Conservation (phyloP, 92 coral and sea anemone genomes). For the Epizoanthus illoricatus region DNA sequence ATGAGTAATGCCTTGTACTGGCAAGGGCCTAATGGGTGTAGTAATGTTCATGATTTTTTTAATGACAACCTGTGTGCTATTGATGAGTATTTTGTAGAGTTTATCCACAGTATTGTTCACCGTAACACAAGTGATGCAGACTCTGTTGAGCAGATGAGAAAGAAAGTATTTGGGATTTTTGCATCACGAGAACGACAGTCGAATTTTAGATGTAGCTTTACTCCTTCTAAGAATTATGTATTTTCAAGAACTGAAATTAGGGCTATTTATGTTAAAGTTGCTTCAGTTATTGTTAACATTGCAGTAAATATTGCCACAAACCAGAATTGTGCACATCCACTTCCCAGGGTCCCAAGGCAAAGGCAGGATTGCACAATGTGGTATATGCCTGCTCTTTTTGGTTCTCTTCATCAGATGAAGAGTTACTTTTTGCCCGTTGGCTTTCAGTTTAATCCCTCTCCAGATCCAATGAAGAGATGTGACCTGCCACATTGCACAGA, state of each 20-base stretch:
- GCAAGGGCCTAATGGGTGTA: background rate
- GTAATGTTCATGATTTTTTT: no score
- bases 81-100: slow-evolving; percentile 20
- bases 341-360: no score
- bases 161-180: slow-evolving; percentile 23
- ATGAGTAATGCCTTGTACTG: slow-evolving; percentile 12
- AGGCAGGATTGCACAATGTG: no score
- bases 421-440: background rate
- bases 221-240: slow-evolving; percentile 1
- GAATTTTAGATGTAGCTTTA: no score
- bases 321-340: no score
- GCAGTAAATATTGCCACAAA: no score
- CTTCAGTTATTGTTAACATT: no score
- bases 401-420: background rate
- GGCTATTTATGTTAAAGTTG: no score
- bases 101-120: slow-evolving; percentile 25
- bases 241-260: background rate
- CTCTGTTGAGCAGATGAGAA: slow-evolving; percentile 28
- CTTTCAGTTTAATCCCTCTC: background rate
- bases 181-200: slow-evolving; percentile 22
- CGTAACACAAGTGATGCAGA: slow-evolving; percentile 21
- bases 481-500: background rate
- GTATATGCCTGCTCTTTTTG: slow-evolving; percentile 11
- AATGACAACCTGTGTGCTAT: background rate
- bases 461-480: slow-evolving; percentile 42